phyloP scores from a whole-genome alignment of 2,888 invertebrate species.

The Sphaerophoria taeniata region DNA sequence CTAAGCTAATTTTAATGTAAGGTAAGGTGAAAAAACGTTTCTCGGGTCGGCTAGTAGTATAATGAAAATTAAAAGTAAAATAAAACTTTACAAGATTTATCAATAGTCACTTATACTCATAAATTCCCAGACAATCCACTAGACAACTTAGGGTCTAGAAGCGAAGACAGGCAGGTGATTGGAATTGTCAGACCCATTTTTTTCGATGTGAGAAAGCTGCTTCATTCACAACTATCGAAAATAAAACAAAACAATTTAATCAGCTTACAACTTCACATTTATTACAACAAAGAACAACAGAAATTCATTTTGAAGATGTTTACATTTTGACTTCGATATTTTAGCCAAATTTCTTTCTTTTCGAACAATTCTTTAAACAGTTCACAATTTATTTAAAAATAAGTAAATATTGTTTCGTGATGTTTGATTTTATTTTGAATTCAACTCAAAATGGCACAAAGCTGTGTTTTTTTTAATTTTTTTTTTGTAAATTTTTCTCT shows the following conservation, averaged over 20 bases:
- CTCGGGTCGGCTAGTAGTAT: too few species aligned
- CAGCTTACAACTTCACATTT: slow-evolving; percentile 73
- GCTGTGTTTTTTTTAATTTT: slow-evolving; percentile 40
- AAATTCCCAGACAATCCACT: too few species aligned
- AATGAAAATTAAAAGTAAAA: too few species aligned
- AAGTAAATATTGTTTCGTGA: slow-evolving; percentile 39
- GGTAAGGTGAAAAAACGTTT: too few species aligned
- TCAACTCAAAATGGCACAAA: slow-evolving; percentile 73
- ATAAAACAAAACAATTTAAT: slow-evolving; percentile 29
- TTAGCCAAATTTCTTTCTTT: slow-evolving; percentile 35
- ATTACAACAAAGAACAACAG: slow-evolving; percentile 74
- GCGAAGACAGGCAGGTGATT: too few species aligned
- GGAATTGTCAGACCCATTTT: too few species aligned
- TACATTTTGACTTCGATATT: slow-evolving; percentile 42
- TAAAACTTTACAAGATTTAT: too few species aligned
- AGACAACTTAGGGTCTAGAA: too few species aligned
- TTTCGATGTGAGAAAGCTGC: too few species aligned
- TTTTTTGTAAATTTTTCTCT: slow-evolving; percentile 26
- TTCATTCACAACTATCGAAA: background rate
- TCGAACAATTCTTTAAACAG: slow-evolving; percentile 35
- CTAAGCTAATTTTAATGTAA: too few species aligned
- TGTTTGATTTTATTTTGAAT: slow-evolving; percentile 69
- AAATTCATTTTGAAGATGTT: slow-evolving; percentile 63
- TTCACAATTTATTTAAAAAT: background rate
- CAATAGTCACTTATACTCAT: too few species aligned